Evolutionary conservation across 2,797 vertebrate genomes (phyloP), one percentile per base, ranked within the genome.

Genomic region (Siniperca undulata): DNA sequence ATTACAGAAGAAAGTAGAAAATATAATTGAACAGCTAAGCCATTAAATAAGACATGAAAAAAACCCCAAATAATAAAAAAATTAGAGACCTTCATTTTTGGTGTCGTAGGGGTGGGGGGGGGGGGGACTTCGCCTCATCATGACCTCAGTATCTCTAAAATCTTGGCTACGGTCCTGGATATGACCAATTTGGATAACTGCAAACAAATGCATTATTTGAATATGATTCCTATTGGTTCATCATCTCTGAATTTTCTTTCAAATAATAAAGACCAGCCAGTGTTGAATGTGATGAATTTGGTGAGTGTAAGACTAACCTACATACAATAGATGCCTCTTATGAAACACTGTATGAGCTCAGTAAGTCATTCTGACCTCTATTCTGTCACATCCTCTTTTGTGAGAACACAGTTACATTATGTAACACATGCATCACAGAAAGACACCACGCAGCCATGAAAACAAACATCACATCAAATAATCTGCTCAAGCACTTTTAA

Each of bases 361-460:
- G 86, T 86, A 92, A 89, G 84, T 92, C 89, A 85, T 46, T 73
- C 80, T 93, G 90, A 93, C 90, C 89, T 94, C 89, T 85, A 89
- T 88, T 87, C 87, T 91, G 85, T 87, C 91, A 90, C 88, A 91
- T 90, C 86, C 88, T 88, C 82, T 86, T 89, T 86, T 86, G 83
- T 84, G 88, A 85, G 86, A 92, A 77, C 83, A 84, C 86, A 77
- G 84, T 88, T 72, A 24, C 87, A 89, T 94, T 93, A 93, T 90
- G 86, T 88, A 92, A 92, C 75, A 74, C 72, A 60, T 62, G 82
- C 90, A 88, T 81, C 81, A 82, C 80, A 74, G 52, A 72, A 48
- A 75, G 79, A 85, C 74, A 87, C 70, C 46, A 72, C 30, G 82
- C 56, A 60, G 75, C 65, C 17, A 70, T 48, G 34, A 61, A 30